phyloP scores from a whole-genome alignment of 2,888 invertebrate genomes.

The Metalampra italica region DNA sequence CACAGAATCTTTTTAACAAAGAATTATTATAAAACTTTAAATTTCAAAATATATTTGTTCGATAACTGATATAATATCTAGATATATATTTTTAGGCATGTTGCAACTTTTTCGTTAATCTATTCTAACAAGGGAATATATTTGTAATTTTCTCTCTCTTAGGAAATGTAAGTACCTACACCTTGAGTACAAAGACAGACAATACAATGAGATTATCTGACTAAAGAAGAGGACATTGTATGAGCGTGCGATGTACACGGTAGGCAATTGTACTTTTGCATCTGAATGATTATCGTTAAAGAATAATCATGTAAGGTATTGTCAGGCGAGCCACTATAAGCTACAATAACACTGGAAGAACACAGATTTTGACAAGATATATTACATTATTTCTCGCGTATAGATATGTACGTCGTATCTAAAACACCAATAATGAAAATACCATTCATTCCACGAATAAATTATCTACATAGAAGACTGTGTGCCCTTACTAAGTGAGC shows the following conservation, averaged over 20 bases:
- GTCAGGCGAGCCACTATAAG: conserved; percentile 54
- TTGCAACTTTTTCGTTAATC: conserved; percentile 27
- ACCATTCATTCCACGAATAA: conserved; percentile 37
- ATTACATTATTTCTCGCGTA: conserved; percentile 38
- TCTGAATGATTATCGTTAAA: not conserved
- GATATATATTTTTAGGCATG: conserved; percentile 34
- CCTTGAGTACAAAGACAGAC: conserved; percentile 14
- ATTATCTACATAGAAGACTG: conserved; percentile 18
- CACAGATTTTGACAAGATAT: conserved; percentile 59
- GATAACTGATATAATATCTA: conserved; percentile 21
- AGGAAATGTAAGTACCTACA: conserved; percentile 60
- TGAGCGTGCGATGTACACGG: not conserved
- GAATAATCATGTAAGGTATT: conserved; percentile 37
- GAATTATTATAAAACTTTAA: conserved; percentile 48
- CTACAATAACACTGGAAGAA: conserved; percentile 66
- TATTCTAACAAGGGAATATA: conserved; percentile 38
- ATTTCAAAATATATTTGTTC: conserved; percentile 58
- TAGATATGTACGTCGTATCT: conserved; percentile 65
- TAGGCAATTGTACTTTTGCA: not conserved
- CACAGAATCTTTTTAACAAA: conserved; percentile 32
- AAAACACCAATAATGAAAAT: conserved; percentile 56
- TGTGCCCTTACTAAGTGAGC: conserved; percentile 14
- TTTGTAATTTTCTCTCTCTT: conserved; percentile 60
- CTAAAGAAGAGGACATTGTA: not conserved
- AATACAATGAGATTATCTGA: not conserved